These are phyloP conservation scores for Planiliza haematocheilus DNA, from an alignment of 2,113 vertebrate species.

Conservation along the genomic window DNA sequence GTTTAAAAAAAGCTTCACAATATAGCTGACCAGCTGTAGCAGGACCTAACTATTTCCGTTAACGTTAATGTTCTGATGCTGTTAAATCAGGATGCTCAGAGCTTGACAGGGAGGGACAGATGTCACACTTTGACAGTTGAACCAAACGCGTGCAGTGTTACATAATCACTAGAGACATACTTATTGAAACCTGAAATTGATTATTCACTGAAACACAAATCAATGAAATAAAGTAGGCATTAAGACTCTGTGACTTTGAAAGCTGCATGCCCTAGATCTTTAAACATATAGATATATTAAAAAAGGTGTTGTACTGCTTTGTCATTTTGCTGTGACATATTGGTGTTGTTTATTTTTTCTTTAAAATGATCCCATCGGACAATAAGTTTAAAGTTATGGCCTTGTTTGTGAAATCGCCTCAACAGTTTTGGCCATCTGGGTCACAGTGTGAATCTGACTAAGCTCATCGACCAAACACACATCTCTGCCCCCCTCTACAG, in stretches of 20 bases:
- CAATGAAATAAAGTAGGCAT: too few relatives aligned
- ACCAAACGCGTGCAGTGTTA: too few relatives aligned
- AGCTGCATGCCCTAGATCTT: too few relatives aligned
- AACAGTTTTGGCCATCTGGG: slow-evolving; percentile 62
- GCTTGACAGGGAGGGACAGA: neutral
- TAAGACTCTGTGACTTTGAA: too few relatives aligned
- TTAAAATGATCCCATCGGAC: neutral
- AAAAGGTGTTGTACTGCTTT: neutral
- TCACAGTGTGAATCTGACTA: slow-evolving; percentile 53
- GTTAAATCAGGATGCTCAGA: neutral
- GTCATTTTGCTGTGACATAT: neutral
- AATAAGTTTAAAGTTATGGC: neutral
- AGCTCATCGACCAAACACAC: slow-evolving; percentile 28
- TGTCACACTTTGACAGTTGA: neutral
- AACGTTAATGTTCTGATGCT: neutral
- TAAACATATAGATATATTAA: too few relatives aligned
- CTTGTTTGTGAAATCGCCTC: slow-evolving; percentile 30
- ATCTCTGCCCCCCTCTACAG: slow-evolving; percentile 14
- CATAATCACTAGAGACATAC: too few relatives aligned
- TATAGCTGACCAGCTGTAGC: too few relatives aligned
- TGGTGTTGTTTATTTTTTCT: neutral
- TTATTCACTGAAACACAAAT: too few relatives aligned
- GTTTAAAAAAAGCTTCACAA: too few relatives aligned
- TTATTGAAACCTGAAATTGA: neutral
- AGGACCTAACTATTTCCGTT: neutral